phyloP scores from a whole-genome alignment of 2,888 invertebrate genomes.

The Masnerella sp. region DNA sequence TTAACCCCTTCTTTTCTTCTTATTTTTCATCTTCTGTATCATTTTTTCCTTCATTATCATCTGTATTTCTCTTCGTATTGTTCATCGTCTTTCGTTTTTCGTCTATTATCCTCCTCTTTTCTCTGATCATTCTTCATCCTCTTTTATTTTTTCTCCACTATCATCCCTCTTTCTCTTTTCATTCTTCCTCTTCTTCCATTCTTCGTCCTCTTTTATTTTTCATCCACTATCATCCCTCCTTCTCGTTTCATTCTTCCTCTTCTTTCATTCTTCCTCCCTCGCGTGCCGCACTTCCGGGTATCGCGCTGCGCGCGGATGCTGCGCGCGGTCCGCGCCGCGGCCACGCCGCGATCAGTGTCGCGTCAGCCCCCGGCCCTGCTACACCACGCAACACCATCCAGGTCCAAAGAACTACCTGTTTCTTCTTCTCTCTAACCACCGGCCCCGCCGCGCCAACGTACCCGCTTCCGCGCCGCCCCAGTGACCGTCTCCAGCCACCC shows the following conservation, averaged over 20 bases:
- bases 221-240: conserved; percentile 40
- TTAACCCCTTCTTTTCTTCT: no score
- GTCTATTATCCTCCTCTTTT: no score
- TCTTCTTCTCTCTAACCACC: conserved; percentile 59
- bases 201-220: conserved; percentile 1
- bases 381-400: conserved; percentile 75
- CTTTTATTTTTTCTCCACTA: no score
- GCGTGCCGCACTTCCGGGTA: conserved; percentile 64
- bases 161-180: no score
- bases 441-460: conserved; percentile 44
- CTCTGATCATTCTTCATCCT: no score
- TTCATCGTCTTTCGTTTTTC: no score
- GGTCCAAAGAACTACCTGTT: conserved; percentile 72
- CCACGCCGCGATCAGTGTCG: conserved; percentile 74
- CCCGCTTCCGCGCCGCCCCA: conserved; percentile 51
- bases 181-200: no score
- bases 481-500: conserved; percentile 32
- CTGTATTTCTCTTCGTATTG: no score
- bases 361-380: conserved; percentile 77
- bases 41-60: no score
- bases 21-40: no score
- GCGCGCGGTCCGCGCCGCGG: conserved; percentile 64
- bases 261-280: conserved; percentile 50
- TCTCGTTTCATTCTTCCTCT: conserved; percentile 38
- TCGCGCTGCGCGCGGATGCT: conserved; percentile 67